Conservation (phyloP, 2,113 vertebrate genomes). For the Amphiprion ocellaris region DNA sequence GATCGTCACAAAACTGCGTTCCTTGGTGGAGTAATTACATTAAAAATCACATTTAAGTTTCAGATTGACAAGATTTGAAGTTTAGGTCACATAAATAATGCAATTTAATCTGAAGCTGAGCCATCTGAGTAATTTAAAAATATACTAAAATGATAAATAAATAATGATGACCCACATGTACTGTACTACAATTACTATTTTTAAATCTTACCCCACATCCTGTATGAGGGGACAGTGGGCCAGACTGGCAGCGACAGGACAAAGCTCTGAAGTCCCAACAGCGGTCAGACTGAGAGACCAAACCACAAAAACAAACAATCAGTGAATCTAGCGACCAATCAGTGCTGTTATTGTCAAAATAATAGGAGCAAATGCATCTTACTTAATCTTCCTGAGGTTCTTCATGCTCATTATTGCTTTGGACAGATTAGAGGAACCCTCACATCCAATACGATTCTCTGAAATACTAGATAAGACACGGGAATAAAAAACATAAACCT, state of each 20-base stretch:
- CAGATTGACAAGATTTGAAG: no score
- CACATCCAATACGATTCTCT: slow-evolving; percentile 83
- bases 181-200: no score
- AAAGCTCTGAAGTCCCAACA: slow-evolving; percentile 75
- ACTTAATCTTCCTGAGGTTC: slow-evolving; percentile 87
- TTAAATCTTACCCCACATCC: slow-evolving; percentile 87
- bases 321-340: background rate
- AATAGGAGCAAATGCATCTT: slow-evolving; percentile 66
- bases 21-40: no score
- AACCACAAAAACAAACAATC: background rate
- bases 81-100: no score
- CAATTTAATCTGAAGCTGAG: no score
- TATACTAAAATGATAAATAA: no score
- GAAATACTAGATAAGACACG: slow-evolving; percentile 83
- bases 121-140: no score
- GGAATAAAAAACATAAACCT: background rate
- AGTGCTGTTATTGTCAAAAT: background rate
- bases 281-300: slow-evolving; percentile 77
- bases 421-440: slow-evolving; percentile 74
- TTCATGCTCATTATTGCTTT: slow-evolving; percentile 74
- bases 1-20: no score
- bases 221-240: slow-evolving; percentile 83
- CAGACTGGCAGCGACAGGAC: slow-evolving; percentile 80
- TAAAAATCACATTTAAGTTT: no score
- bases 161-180: no score